phyloP scores from a whole-genome alignment of 1,140 invertebrate species.

The Vanessa tameamea region DNA sequence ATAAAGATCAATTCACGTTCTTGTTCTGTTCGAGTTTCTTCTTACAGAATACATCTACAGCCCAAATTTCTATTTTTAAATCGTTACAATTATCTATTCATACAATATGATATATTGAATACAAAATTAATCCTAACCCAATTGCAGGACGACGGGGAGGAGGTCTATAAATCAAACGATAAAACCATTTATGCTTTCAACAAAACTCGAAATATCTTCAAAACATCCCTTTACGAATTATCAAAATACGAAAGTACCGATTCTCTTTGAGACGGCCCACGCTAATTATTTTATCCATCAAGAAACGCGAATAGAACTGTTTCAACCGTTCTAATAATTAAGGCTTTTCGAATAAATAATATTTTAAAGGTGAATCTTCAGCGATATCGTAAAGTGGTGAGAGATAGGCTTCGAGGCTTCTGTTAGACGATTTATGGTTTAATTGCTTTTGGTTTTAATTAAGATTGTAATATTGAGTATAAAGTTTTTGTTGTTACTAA shows the following conservation, averaged over 20 bases:
- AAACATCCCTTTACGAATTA: conserved; percentile 31
- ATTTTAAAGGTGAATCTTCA: conserved; percentile 14
- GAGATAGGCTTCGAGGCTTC: background rate
- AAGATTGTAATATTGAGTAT: background rate
- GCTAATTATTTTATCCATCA: conserved; percentile 50
- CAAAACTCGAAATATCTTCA: conserved; percentile 7
- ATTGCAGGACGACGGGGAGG: background rate
- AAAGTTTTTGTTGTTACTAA: too few species aligned
- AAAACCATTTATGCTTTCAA: background rate
- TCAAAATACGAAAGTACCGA: conserved; percentile 39
- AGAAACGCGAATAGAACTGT: conserved; percentile 46
- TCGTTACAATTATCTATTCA: background rate
- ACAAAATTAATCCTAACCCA: background rate
- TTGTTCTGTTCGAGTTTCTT: too few species aligned
- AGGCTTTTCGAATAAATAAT: conserved; percentile 19
- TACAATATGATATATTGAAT: background rate
- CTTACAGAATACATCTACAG: too few species aligned
- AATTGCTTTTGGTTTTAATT: conserved; percentile 1
- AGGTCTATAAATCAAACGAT: background rate
- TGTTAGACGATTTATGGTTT: background rate
- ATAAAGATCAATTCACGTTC: too few species aligned
- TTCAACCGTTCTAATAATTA: conserved; percentile 47
- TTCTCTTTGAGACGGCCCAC: conserved; percentile 43
- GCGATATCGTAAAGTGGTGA: background rate
- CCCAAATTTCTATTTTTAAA: background rate